Conservation (phyloP, 2,797 vertebrate genomes). For the Miichthys miiuy region DNA sequence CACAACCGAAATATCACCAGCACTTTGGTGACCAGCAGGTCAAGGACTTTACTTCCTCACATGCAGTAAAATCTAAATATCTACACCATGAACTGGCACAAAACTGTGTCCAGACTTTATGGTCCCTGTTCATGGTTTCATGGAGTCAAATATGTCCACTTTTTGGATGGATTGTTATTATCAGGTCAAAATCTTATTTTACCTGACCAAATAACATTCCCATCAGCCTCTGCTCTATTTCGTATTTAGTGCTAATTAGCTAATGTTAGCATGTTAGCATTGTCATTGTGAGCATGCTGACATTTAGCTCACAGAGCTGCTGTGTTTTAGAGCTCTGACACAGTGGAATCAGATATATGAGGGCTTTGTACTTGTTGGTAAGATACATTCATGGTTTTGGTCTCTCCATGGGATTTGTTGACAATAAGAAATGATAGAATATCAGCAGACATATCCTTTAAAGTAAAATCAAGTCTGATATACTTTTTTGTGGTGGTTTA, state of each 20-base stretch:
- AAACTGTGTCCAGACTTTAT: neutral
- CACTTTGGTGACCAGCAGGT: neutral
- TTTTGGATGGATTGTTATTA: neutral
- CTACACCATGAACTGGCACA: neutral
- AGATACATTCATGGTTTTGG: neutral
- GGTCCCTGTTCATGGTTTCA: neutral
- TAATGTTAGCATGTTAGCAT: neutral
- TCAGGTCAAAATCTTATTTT: neutral
- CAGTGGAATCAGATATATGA: too few relatives aligned
- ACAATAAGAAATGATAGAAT: neutral
- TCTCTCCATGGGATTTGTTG: slow-evolving; percentile 10
- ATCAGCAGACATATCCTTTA: neutral
- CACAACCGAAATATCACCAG: neutral
- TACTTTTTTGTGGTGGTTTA: slow-evolving; percentile 1
- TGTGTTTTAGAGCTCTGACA: neutral
- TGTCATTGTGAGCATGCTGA: slow-evolving; percentile 4
- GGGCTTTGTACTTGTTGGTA: neutral
- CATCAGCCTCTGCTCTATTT: neutral
- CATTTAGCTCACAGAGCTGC: neutral
- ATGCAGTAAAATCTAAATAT: neutral
- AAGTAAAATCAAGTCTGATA: neutral
- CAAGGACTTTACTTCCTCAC: neutral
- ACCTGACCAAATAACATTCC: neutral
- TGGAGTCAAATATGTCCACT: neutral
- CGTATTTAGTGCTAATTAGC: neutral